These are phyloP conservation scores for Hydrotaea diabolus DNA, from an alignment of 2,888 invertebrate genomes.

Conservation along the genomic window DNA sequence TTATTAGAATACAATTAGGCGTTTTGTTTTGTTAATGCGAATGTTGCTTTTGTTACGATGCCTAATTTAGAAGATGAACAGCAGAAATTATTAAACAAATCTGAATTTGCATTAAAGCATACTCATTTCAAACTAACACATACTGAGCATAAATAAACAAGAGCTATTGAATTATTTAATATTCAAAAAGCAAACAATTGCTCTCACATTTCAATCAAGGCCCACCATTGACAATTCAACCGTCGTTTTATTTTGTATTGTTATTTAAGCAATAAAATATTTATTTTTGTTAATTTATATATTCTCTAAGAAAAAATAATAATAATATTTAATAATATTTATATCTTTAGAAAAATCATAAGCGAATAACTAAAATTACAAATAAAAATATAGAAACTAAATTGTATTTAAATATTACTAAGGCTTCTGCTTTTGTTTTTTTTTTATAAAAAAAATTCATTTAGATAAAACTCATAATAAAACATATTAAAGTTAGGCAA, in stretches of 20 bases:
- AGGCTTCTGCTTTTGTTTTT: conserved; percentile 57
- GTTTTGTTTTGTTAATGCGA: no score
- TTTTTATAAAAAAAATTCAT: conserved; percentile 51
- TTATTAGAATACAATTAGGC: no score
- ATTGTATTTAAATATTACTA: conserved; percentile 60
- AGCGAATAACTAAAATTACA: conserved; percentile 57
- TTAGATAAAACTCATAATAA: conserved; percentile 48
- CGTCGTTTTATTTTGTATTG: conserved; percentile 51
- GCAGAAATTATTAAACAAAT: no score
- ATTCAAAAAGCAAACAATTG: no score
- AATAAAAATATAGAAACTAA: conserved; percentile 60
- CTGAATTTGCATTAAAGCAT: no score
- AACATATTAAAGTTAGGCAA: conserved; percentile 41
- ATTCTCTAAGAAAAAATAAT: conserved; percentile 54
- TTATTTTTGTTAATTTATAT: conserved; percentile 64
- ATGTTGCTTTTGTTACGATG: no score
- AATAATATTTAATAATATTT: no score
- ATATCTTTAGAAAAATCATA: conserved; percentile 50
- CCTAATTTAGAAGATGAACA: no score
- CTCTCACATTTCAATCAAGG: background rate
- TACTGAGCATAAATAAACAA: no score
- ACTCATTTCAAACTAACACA: no score
- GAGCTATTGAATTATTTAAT: no score
- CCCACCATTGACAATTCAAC: conserved; percentile 52
- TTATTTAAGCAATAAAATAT: conserved; percentile 63